A percentile compares a stretch with the other conserved stretches of the same genome.
These are phyloP conservation scores for Synanthedon andrenaeformis DNA, from an alignment of 2,888 invertebrate species.

Conservation along the genomic window DNA sequence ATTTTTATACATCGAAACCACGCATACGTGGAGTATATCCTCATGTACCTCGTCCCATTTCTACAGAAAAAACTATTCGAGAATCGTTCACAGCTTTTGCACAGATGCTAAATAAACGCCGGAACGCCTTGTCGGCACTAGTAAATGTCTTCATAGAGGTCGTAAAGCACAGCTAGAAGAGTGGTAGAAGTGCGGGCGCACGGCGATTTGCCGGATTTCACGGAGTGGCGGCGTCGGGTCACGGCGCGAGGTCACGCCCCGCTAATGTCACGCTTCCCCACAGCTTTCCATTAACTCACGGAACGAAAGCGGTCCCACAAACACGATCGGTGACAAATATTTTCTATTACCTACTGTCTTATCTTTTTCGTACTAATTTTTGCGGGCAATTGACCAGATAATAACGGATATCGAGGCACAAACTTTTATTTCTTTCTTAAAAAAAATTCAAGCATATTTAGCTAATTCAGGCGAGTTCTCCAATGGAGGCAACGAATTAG, in stretches of 20 bases:
- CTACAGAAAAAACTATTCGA: too few relatives aligned
- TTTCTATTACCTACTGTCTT: background rate
- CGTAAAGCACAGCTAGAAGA: conserved; percentile 14
- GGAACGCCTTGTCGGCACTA: background rate
- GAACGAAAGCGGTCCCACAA: conserved; percentile 38
- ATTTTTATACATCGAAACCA: too few relatives aligned
- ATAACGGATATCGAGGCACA: too few relatives aligned
- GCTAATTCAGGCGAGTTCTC: too few relatives aligned
- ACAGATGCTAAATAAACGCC: too few relatives aligned
- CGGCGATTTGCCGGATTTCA: conserved; percentile 69
- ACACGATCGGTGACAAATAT: conserved; percentile 18
- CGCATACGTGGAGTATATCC: too few relatives aligned
- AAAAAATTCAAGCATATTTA: too few relatives aligned
- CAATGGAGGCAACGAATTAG: too few relatives aligned
- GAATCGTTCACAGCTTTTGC: too few relatives aligned
- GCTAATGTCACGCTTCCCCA: conserved; percentile 46
- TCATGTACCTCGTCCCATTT: too few relatives aligned
- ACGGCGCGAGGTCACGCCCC: conserved; percentile 56
- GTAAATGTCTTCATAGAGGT: conserved; percentile 13
- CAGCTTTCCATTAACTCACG: conserved; percentile 51
- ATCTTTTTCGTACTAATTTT: background rate
- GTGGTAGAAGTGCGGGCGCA: conserved; percentile 35
- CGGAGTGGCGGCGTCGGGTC: conserved; percentile 44
- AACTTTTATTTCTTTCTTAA: too few relatives aligned
- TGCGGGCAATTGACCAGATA: too few relatives aligned